These are phyloP conservation scores for Habroteleia sp. DNA, from an alignment of 2,888 invertebrate species.

Conservation along the genomic window DNA sequence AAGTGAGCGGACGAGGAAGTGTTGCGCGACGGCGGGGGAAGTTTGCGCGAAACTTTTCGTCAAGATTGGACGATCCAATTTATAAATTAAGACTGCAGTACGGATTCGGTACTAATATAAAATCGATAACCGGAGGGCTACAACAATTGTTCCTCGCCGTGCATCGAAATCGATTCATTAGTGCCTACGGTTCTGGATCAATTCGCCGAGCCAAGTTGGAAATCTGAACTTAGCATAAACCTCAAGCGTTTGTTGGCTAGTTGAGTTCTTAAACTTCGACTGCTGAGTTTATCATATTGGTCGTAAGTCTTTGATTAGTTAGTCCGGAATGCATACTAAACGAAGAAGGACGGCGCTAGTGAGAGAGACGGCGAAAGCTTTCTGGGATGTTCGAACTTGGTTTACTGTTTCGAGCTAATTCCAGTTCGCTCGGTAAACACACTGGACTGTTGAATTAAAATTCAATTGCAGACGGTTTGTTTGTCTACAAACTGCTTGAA, in stretches of 20 bases:
- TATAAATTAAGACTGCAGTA: constrained; percentile 42
- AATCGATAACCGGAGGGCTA: constrained; percentile 28
- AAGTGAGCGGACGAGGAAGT: constrained; percentile 1
- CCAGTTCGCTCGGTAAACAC: constrained; percentile 23
- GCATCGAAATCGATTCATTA: constrained; percentile 42
- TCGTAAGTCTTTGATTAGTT: constrained; percentile 37
- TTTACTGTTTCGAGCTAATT: constrained; percentile 37
- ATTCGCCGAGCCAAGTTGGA: constrained; percentile 23
- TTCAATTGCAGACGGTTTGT: constrained; percentile 37
- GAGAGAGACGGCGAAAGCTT: constrained; percentile 5
- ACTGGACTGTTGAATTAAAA: constrained; percentile 40
- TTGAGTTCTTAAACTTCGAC: constrained; percentile 38
- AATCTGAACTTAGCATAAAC: constrained; percentile 38
- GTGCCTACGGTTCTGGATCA: constrained; percentile 7
- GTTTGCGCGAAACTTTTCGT: constrained; percentile 37
- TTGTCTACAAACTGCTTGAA: constrained; percentile 14
- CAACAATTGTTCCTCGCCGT: constrained; percentile 25
- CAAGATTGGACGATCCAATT: constrained; percentile 45
- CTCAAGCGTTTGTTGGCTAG: constrained; percentile 43
- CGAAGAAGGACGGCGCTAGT: background rate
- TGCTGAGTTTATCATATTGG: constrained; percentile 45
- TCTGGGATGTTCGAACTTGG: constrained; percentile 30
- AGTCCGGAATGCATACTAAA: constrained; percentile 15
- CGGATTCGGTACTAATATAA: constrained; percentile 32
- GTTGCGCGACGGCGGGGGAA: constrained; percentile 6